Base-by-base conservation (phyloP, 1,140 invertebrate genomes). In the Holcopasites calliopsidis region DNA sequence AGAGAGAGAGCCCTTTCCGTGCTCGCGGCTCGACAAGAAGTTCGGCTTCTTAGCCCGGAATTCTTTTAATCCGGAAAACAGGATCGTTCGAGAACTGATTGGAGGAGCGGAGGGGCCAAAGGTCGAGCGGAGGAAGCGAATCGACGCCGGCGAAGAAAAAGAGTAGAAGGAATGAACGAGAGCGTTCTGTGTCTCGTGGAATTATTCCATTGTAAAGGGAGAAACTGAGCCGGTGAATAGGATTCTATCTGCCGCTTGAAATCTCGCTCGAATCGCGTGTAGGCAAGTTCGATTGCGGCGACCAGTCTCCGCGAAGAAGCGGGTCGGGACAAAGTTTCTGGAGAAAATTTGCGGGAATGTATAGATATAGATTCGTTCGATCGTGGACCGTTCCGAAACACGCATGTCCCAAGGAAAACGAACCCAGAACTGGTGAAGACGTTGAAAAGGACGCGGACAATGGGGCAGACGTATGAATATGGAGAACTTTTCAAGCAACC, bases 41-140 rank as follows among this genome's bases (percentile, higher is more conserved):
- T 70, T 61, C 61, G 61, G 42, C 74, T 77, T 55, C 61, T 77
- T 18, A 49, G 40, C 4, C 71, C 47, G 33, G 54, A 42, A 72
- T 80, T 82, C 78, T 80, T 82, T 82, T 82, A 82, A 80, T 82
- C 80, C 79, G 71, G 78, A 66, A 66, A 82, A 76, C 80, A 82
- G 78, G 78, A 80, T 80, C 80, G 6, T 40, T 68, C 65, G 65
- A 40, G 58, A 52, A 58, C 78, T 68, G 79, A 80, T 80, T 74
- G 80, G 28, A 74, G 35, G 52, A 57, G 66, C 57, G 40, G 38
- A 18, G 31, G 11, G 18, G 71, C 40, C 42, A 50, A 47, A 71
- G 72, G 65, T 75, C 70, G 35, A 62, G 21, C 54, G 57, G 57
- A n/a, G 26, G n/a, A 42, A 3, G 26, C 35, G 49, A 38, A 55